phyloP scores from a whole-genome alignment of 2,888 invertebrate species.

The Empis livida region DNA sequence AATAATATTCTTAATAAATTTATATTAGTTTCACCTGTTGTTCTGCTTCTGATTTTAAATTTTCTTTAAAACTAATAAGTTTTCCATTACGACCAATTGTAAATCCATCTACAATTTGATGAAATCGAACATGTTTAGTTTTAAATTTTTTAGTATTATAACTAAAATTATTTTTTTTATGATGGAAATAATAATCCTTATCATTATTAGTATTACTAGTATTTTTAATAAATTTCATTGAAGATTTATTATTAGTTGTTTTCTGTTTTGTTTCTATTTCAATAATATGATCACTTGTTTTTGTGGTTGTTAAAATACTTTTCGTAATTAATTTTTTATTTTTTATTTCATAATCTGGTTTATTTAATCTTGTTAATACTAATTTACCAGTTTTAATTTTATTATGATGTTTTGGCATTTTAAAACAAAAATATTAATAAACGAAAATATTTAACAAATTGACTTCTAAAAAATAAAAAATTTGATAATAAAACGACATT shows the following conservation, averaged over 20 bases:
- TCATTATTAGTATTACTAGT: neutral
- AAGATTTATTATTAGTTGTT: neutral
- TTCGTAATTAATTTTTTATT: too few relatives aligned
- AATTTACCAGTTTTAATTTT: neutral
- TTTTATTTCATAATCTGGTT: too few relatives aligned
- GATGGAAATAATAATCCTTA: neutral
- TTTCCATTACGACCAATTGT: constrained; percentile 1
- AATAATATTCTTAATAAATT: neutral
- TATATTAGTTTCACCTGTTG: constrained; percentile 3
- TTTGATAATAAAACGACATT: too few relatives aligned
- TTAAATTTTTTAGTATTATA: neutral
- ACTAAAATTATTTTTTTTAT: neutral
- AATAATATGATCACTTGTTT: too few relatives aligned
- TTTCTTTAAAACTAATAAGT: neutral
- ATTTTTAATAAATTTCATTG: neutral
- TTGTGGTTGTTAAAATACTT: too few relatives aligned
- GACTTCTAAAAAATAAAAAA: too few relatives aligned
- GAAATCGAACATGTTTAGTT: constrained; percentile 1
- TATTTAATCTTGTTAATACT: neutral
- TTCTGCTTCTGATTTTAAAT: constrained; percentile 3
- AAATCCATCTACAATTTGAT: constrained; percentile 1
- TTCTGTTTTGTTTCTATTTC: too few relatives aligned
- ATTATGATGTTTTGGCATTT: constrained; percentile 4
- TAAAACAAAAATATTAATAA: neutral
- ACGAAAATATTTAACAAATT: neutral